These are phyloP conservation scores for Heliconius cydno DNA, from an alignment of 2,888 invertebrate species.

Conservation along the genomic window DNA sequence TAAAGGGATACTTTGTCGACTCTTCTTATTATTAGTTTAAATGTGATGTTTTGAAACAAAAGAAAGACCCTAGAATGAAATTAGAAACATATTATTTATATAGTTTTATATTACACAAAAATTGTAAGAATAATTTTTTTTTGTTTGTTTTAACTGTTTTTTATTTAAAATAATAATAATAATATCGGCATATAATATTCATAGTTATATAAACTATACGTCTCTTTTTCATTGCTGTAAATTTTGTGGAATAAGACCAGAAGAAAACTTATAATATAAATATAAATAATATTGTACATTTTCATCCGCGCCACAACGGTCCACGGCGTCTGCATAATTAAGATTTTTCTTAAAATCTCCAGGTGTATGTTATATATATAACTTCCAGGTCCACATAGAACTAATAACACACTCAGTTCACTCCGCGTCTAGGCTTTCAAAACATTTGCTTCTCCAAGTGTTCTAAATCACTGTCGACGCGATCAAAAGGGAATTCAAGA, in stretches of 20 bases:
- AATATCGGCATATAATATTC: no score
- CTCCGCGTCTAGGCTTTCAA: constrained; percentile 30
- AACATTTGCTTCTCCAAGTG: constrained; percentile 32
- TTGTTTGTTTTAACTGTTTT: no score
- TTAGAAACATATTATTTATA: background rate
- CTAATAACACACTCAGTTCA: background rate
- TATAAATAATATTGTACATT: background rate
- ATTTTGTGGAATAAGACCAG: no score
- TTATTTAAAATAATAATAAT: no score
- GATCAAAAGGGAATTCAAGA: constrained; percentile 31
- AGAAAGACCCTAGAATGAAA: background rate
- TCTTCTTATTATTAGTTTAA: background rate
- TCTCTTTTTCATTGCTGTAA: no score
- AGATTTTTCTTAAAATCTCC: background rate
- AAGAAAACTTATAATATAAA: background rate
- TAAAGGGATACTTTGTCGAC: background rate
- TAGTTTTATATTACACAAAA: no score
- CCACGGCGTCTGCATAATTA: background rate
- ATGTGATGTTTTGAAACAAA: background rate
- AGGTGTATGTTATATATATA: background rate
- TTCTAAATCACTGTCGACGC: constrained; percentile 36
- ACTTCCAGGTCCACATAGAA: background rate
- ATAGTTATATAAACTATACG: no score
- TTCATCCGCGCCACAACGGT: background rate
- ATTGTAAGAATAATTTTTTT: no score